Evolutionary conservation across 1,140 invertebrate genomes (phyloP).

Genomic region (Drosophila lowei): DNA sequence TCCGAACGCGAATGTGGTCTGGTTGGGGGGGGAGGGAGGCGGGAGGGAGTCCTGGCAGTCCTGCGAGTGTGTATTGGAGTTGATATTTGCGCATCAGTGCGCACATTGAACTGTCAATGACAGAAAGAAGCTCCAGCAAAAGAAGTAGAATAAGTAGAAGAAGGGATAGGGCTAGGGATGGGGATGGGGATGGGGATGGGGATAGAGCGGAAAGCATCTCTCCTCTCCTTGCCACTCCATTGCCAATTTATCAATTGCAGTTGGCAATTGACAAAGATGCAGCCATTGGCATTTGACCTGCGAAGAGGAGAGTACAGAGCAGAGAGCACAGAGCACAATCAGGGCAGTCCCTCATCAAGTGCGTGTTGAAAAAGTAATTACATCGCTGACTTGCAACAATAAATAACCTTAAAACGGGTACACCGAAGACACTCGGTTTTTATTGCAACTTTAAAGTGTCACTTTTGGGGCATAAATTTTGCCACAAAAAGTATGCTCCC

Average conservation of each 20-base stretch:
- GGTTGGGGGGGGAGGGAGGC: neutral
- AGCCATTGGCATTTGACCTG: slow-evolving; percentile 66
- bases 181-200: neutral
- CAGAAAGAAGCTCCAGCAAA: slow-evolving; percentile 23
- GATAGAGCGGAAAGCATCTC: slow-evolving; percentile 14
- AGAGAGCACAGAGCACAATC: neutral
- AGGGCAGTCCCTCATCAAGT: slow-evolving; percentile 44
- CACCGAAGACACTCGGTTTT: slow-evolving; percentile 52
- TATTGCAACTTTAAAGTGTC: slow-evolving; percentile 79
- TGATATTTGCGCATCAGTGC: slow-evolving; percentile 80
- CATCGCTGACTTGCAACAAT: slow-evolving; percentile 68
- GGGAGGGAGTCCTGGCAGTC: neutral
- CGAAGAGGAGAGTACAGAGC: slow-evolving; percentile 7
- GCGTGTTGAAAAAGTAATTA: slow-evolving; percentile 81
- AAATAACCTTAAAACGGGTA: slow-evolving; percentile 54
- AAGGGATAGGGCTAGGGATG: too few relatives aligned
- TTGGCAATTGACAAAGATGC: slow-evolving; percentile 64
- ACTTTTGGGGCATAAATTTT: slow-evolving; percentile 69
- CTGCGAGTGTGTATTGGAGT: slow-evolving; percentile 68
- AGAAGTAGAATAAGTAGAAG: slow-evolving; percentile 25
- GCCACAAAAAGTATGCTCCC: slow-evolving; percentile 32
- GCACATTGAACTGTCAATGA: slow-evolving; percentile 81
- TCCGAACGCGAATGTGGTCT: neutral
- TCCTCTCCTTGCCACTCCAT: slow-evolving; percentile 30
- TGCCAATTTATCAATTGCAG: slow-evolving; percentile 80